A percentile compares a stretch with the other conserved stretches of the same genome.
Conservation (phyloP, 1,140 invertebrate genomes). For the Mizuhopecten yessoensis region DNA sequence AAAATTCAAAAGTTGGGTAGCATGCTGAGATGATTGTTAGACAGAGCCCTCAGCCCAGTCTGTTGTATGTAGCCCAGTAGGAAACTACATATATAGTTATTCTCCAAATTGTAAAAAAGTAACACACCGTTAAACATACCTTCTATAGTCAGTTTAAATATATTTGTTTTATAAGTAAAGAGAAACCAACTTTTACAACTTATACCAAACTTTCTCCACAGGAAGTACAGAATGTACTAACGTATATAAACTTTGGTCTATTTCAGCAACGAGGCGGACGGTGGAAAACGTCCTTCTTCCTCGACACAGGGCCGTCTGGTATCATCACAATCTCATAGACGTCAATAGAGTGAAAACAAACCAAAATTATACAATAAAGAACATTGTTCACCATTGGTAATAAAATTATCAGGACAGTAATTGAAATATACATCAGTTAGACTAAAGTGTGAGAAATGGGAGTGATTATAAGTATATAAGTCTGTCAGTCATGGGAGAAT, state of each 20-base stretch:
- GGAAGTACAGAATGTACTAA: background rate
- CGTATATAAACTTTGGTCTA: background rate
- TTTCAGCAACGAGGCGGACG: background rate
- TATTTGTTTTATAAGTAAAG: background rate
- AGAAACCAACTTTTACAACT: background rate
- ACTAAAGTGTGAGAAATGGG: no score
- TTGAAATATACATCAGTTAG: no score
- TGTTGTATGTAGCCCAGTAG: background rate
- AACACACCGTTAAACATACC: background rate
- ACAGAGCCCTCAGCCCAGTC: background rate
- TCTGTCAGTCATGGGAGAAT: no score
- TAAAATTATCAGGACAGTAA: no score
- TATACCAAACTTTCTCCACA: background rate
- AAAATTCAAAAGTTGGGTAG: slow-evolving; percentile 10
- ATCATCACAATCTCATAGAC: background rate
- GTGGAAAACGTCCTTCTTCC: background rate
- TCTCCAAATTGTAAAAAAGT: background rate
- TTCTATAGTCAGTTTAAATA: background rate
- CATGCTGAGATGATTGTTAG: background rate
- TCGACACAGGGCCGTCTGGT: background rate
- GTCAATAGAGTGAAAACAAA: no score
- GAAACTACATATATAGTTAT: background rate
- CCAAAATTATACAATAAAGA: no score
- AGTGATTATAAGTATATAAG: no score
- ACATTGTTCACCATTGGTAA: no score